A percentile compares a stretch with the other conserved stretches of the same genome.
Conservation (phyloP, 1,140 invertebrate species). For the Drosophila nasuta region DNA sequence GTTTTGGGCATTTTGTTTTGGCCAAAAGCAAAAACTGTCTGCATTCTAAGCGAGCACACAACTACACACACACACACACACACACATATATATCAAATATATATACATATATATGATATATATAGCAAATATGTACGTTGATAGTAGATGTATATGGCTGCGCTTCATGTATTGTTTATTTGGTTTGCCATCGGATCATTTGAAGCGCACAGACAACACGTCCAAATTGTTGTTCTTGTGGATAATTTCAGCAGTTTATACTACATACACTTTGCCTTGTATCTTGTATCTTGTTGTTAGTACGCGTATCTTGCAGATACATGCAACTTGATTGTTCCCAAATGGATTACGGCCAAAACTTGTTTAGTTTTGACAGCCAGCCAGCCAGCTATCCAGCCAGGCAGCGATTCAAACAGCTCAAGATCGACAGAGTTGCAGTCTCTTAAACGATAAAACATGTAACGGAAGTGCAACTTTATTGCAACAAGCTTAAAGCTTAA, state of each 20-base stretch:
- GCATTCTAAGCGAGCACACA: constrained; percentile 14
- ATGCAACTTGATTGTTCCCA: neutral
- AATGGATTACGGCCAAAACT: constrained; percentile 1
- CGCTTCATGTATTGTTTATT: constrained; percentile 29
- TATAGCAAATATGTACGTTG: neutral
- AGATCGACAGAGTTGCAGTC: neutral
- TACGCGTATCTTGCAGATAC: neutral
- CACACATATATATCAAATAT: constrained; percentile 7
- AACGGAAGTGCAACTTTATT: no score
- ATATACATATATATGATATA: constrained; percentile 6
- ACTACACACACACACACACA: neutral
- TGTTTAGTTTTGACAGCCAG: constrained; percentile 1
- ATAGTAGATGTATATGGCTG: constrained; percentile 20
- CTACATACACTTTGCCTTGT: neutral
- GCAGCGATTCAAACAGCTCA: neutral
- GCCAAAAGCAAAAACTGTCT: constrained; percentile 40
- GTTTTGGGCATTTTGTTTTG: constrained; percentile 52
- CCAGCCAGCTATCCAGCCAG: neutral
- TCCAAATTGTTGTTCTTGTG: constrained; percentile 33
- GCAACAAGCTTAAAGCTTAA: no score
- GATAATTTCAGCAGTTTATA: constrained; percentile 44
- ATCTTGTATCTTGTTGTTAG: neutral
- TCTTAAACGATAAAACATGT: no score
- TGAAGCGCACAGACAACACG: constrained; percentile 31
- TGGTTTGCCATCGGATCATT: constrained; percentile 37